Percentiles rank a stretch among this genome's conserved stretches.
phyloP scores from a whole-genome alignment of 2,797 vertebrate genomes.

The Cuniculus paca region DNA sequence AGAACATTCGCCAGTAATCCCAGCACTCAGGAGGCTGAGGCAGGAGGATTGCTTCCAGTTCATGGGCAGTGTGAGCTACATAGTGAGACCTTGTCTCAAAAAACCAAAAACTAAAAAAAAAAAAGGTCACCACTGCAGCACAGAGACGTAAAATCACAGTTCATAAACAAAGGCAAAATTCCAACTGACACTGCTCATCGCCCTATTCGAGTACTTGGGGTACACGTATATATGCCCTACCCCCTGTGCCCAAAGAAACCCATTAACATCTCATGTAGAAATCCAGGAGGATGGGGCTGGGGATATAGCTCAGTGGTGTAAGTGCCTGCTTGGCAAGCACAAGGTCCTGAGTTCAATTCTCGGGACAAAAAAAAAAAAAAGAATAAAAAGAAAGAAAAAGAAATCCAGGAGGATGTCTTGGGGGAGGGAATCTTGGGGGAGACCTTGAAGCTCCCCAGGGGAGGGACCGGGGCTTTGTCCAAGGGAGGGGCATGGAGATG shows the following conservation, averaged over 20 bases:
- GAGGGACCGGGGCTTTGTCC: not conserved
- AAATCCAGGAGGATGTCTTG: not conserved
- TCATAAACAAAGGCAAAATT: not conserved
- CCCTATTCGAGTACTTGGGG: not conserved
- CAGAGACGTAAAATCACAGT: not conserved
- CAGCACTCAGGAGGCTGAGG: not conserved
- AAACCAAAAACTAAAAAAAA: not conserved
- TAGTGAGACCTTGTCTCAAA: not conserved
- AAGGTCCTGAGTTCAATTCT: too few species aligned
- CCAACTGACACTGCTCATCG: not conserved
- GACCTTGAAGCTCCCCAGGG: not conserved
- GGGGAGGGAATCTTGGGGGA: not conserved
- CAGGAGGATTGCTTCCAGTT: not conserved
- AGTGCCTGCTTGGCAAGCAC: too few species aligned
- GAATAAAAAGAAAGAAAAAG: too few species aligned
- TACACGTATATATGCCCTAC: not conserved
- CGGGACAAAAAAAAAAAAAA: too few species aligned
- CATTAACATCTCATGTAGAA: not conserved
- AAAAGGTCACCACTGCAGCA: not conserved
- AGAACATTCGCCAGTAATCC: not conserved
- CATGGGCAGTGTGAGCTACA: not conserved
- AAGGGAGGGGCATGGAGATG: not conserved
- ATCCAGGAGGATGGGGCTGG: not conserved
- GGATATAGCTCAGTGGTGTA: too few species aligned
- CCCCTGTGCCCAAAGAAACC: not conserved